Percentiles rank a stretch among this genome's conserved stretches.
Conservation (phyloP, 2,888 invertebrate genomes). For the Altica lythri region DNA sequence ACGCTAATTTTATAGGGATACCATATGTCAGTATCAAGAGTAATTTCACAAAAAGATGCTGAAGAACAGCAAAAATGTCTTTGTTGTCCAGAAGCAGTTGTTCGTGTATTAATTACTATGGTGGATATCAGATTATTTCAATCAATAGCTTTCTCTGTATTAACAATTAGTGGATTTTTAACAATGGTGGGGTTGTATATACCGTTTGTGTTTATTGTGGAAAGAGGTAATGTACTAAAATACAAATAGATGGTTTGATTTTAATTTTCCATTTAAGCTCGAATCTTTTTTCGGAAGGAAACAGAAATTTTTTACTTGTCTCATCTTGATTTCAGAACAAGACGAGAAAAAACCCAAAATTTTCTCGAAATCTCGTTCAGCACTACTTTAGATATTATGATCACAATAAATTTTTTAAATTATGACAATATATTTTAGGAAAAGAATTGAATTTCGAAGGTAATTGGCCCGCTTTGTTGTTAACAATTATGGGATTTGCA, state of each 20-base stretch:
- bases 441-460: slow-evolving; percentile 55
- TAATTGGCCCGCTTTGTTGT: slow-evolving; percentile 61
- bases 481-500: slow-evolving; percentile 73
- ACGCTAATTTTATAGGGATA: slow-evolving; percentile 54
- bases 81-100: slow-evolving; percentile 51
- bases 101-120: slow-evolving; percentile 50
- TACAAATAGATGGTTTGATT: no score
- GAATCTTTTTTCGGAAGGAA: no score
- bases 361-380: no score
- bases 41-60: slow-evolving; percentile 56
- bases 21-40: slow-evolving; percentile 63
- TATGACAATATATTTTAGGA: slow-evolving; percentile 40
- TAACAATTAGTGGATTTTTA: slow-evolving; percentile 63
- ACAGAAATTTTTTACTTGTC: no score
- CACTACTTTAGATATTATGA: no score
- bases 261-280: no score
- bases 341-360: no score
- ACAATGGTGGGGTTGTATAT: slow-evolving; percentile 78
- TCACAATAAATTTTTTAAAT: no score
- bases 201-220: slow-evolving; percentile 72
- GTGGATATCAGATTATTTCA: slow-evolving; percentile 42
- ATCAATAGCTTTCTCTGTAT: slow-evolving; percentile 47
- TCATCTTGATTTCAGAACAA: no score
- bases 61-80: slow-evolving; percentile 56
- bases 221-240: slow-evolving; percentile 53